Percentiles rank a stretch among this genome's conserved stretches.
These are phyloP conservation scores for Trachelus tabidus DNA, from an alignment of 2,888 invertebrate genomes.

Conservation along the genomic window DNA sequence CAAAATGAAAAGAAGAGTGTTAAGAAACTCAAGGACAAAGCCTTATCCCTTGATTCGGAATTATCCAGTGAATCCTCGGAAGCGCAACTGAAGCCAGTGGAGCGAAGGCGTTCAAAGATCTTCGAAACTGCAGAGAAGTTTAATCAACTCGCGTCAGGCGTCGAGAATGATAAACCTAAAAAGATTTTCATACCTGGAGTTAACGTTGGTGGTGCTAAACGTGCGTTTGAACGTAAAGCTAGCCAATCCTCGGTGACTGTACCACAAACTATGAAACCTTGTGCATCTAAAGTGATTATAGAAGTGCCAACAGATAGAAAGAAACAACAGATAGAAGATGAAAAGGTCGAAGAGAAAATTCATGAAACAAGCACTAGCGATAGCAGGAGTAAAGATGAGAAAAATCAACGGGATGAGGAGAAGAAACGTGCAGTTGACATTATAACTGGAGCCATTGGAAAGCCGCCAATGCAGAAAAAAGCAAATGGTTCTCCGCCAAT, in stretches of 20 bases:
- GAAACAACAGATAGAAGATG: slow-evolving; percentile 48
- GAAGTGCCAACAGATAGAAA: slow-evolving; percentile 56
- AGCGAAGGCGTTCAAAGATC: slow-evolving; percentile 75
- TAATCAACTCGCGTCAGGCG: slow-evolving; percentile 66
- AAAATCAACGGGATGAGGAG: slow-evolving; percentile 49
- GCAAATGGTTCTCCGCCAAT: slow-evolving; percentile 56
- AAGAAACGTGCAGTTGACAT: slow-evolving; percentile 59
- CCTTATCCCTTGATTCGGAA: slow-evolving; percentile 51
- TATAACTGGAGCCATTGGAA: slow-evolving; percentile 57
- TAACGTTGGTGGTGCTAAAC: slow-evolving; percentile 87
- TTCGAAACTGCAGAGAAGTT: slow-evolving; percentile 79
- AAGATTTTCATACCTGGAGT: slow-evolving; percentile 84
- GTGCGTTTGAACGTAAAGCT: slow-evolving; percentile 85
- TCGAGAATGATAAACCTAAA: slow-evolving; percentile 74
- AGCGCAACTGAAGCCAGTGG: slow-evolving; percentile 66
- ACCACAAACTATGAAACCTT: slow-evolving; percentile 54
- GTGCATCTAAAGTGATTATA: slow-evolving; percentile 56
- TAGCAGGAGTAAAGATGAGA: slow-evolving; percentile 34
- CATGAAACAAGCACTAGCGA: slow-evolving; percentile 25
- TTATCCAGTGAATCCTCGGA: slow-evolving; percentile 41
- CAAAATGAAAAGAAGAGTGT: slow-evolving; percentile 20
- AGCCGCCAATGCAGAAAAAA: slow-evolving; percentile 50
- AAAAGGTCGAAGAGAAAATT: slow-evolving; percentile 48
- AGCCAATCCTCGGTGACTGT: slow-evolving; percentile 69
- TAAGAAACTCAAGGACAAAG: slow-evolving; percentile 48